Evolutionary conservation across 2,888 invertebrate genomes (phyloP), one percentile per base, ranked within the genome.

Genomic region (Ephialtes manifestator): DNA sequence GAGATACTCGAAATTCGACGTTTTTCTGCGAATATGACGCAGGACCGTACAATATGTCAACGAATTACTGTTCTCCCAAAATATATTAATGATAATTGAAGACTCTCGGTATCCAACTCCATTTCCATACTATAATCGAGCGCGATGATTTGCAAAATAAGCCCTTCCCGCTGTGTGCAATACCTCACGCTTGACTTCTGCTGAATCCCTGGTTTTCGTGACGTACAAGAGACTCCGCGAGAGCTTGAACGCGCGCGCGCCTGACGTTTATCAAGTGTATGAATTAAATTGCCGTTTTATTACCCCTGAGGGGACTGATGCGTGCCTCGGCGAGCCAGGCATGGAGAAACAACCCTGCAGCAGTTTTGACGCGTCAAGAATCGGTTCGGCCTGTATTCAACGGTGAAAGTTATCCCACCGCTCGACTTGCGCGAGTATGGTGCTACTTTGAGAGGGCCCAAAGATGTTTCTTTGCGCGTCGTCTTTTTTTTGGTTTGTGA

Each of bases 221-320:
- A 18, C 24, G 35, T 31, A 72, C 51, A 48, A 63, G 20, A 43
- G 4, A 58, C 55, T 20, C 18, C 11, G 53, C n/a, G 5, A 53
- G 31, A 70, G 63, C 13, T 63, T 63, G 63, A 60, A 70, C 78
- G 70, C 86, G 78, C 78, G 84, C 79, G 83, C 86, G 81, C 84
- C 70, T 85, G 89, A 90, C 90, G 92, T 93, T 93, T 92, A 93
- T 93, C 93, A 92, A 93, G 92, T 93, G 93, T 92, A 93, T 91
- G 93, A 94, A 93, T 94, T 93, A 93, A 94, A 94, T 94, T 93
- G 93, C 93, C 92, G 93, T 93, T 94, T 93, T 93, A 94, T 94
- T 93, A 91, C 91, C 92, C 92, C 89, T 87, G 86, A 90, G 91
- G 28, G 91, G 91, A 88, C 82, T 24, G 67, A 81, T 58, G 63